Conservation (phyloP, 2,113 vertebrate species). For the Plotosus lineatus region DNA sequence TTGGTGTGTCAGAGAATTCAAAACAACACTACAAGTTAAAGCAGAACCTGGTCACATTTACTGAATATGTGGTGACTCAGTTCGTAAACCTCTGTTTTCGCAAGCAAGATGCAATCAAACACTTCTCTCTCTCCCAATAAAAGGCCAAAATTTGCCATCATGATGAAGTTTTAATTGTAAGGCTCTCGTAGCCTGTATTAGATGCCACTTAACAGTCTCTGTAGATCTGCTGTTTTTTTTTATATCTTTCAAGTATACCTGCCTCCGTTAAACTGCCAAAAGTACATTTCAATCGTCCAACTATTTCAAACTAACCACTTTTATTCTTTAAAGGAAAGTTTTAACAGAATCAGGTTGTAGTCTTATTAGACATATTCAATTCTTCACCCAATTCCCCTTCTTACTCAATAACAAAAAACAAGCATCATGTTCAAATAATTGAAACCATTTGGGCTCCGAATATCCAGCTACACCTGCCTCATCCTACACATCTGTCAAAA, state of each 20-base stretch:
- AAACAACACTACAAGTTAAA: too few species aligned
- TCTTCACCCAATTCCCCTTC: not conserved
- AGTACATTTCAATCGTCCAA: too few species aligned
- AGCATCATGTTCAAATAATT: too few species aligned
- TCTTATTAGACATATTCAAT: not conserved
- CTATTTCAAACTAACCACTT: not conserved
- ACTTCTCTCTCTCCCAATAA: not conserved
- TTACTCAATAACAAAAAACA: not conserved
- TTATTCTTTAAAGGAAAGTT: not conserved
- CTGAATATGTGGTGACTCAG: not conserved
- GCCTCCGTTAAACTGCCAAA: not conserved
- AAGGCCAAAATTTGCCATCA: not conserved
- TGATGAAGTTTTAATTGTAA: conserved; percentile 12
- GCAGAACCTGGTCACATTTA: not conserved
- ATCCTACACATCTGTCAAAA: conserved; percentile 1
- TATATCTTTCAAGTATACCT: not conserved
- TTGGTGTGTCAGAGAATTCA: too few species aligned
- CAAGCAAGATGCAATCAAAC: not conserved
- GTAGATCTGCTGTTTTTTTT: not conserved
- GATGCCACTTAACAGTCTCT: not conserved
- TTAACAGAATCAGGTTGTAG: not conserved
- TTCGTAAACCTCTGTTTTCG: conserved; percentile 3
- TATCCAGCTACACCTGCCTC: not conserved
- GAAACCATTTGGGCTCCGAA: not conserved
- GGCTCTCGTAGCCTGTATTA: not conserved